Base-by-base conservation (phyloP, 1,140 invertebrate genomes). In the Meloidogyne exigua region DNA sequence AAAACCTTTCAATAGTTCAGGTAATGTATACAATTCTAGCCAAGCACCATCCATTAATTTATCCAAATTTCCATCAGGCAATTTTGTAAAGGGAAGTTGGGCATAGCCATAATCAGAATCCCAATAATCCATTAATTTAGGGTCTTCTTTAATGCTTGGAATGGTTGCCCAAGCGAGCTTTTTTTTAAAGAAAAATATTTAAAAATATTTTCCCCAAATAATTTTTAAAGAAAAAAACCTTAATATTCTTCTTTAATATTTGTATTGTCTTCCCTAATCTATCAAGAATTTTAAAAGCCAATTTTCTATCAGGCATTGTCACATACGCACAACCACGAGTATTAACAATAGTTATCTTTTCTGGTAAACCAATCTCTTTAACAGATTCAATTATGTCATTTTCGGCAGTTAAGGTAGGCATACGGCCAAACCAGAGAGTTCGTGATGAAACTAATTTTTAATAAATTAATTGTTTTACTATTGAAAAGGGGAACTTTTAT, bases 361-460 rank as follows among this genome's bases (percentile, higher is more conserved):
- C 89, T 1, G 92, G 92, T 81, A 95, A 93, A 0, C 93, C 93
- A 66, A 64, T 77, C 23, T 93, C 92, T 26, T 92, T 89, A 88
- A 95, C 95, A 0, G 93, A 92, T 0, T 93, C 88, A 2, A 93
- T 94, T 0, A 93, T 93, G 87, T 96, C 94, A 7, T 92, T 89
- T 1, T 94, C 94, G 0, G 93, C 93, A 85, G 75, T 76, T 64
- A 66, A 72, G 10, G 76, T 23, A 36, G 83, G 84, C 1, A 85
- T 49, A 18, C 80, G 76, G 18, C 83, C 83, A 42, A 84, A 82
- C 83, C 83, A 84, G 7, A 84, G 68, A 32, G 83, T 84, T 68
- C 82, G 63, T 23, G 81, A 81, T 7, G 64, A 76, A 70, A 84
- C 82, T 84, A 57, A 57, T 26, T 36, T 75, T 39, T 10, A 36